Evolutionary conservation across 2,113 vertebrate genomes (phyloP).

Genomic region (Platichthys stellatus): DNA sequence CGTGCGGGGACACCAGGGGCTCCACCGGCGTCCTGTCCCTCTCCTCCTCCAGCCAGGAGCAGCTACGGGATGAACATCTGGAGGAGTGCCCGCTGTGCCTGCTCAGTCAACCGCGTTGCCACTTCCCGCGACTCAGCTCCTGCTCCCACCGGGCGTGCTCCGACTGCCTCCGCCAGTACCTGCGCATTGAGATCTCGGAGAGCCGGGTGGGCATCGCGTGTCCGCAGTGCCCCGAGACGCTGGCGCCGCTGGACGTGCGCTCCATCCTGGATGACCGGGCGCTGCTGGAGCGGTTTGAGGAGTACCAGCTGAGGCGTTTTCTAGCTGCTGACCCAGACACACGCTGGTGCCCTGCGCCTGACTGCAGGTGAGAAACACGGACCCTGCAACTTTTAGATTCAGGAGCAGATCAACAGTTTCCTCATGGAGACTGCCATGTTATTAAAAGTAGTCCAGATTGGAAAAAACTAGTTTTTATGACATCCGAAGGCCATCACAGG

Average conservation of each 20-base stretch:
- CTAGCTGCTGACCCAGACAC: slow-evolving; percentile 85
- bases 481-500: too few relatives aligned
- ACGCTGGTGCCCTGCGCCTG: slow-evolving; percentile 87
- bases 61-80: slow-evolving; percentile 81
- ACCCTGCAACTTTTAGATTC: not conserved
- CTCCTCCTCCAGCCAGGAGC: slow-evolving; percentile 82
- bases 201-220: slow-evolving; percentile 85
- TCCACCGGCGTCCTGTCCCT: slow-evolving; percentile 80
- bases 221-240: slow-evolving; percentile 83
- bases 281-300: slow-evolving; percentile 86
- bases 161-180: slow-evolving; percentile 85
- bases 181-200: slow-evolving; percentile 85
- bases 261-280: slow-evolving; percentile 82
- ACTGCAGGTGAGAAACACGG: slow-evolving; percentile 84
- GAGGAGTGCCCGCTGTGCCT: slow-evolving; percentile 91
- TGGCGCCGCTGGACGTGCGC: slow-evolving; percentile 80
- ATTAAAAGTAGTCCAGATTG: too few relatives aligned
- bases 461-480: too few relatives aligned
- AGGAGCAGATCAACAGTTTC: not conserved
- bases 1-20: slow-evolving; percentile 53
- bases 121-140: slow-evolving; percentile 83
- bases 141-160: slow-evolving; percentile 85
- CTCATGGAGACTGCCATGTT: too few relatives aligned
- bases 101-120: slow-evolving; percentile 84
- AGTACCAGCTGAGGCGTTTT: slow-evolving; percentile 86